Evolutionary conservation across 2,797 vertebrate genomes (phyloP).

Genomic region (Sebastes itinus): DNA sequence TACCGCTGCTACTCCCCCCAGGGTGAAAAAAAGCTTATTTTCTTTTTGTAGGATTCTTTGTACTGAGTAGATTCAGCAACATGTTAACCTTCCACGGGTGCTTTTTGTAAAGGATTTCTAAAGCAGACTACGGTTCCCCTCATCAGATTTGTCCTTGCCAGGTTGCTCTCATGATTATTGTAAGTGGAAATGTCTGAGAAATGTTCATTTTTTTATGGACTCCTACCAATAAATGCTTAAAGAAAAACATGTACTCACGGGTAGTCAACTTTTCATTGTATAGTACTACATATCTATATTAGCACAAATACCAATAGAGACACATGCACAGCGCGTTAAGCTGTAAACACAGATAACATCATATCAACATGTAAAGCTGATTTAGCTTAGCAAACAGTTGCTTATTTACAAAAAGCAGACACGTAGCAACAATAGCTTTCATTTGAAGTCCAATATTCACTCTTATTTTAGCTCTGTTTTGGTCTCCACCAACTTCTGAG

Average conservation of each 20-base stretch:
- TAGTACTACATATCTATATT: too few species aligned
- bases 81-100: neutral
- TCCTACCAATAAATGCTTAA: slow-evolving; percentile 68
- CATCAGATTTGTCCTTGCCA: slow-evolving; percentile 21
- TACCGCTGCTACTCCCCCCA: neutral
- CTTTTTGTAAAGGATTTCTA: slow-evolving; percentile 42
- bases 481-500: neutral
- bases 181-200: slow-evolving; percentile 27
- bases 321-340: neutral
- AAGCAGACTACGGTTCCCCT: neutral
- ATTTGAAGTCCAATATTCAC: neutral
- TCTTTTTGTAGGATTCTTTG: slow-evolving; percentile 23
- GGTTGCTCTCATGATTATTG: slow-evolving; percentile 21
- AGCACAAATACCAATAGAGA: neutral
- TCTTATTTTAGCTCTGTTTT: neutral
- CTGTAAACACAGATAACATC: neutral
- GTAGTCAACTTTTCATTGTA: too few species aligned
- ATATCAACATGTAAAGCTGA: neutral
- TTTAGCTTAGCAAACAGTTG: neutral
- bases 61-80: slow-evolving; percentile 28
- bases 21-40: slow-evolving; percentile 2
- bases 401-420: neutral
- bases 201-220: slow-evolving; percentile 68
- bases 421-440: neutral
- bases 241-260: slow-evolving; percentile 4